Evolutionary conservation across 1,140 invertebrate species (phyloP), one percentile per base, ranked within the genome.

Genomic region (Diabrotica virgifera): DNA sequence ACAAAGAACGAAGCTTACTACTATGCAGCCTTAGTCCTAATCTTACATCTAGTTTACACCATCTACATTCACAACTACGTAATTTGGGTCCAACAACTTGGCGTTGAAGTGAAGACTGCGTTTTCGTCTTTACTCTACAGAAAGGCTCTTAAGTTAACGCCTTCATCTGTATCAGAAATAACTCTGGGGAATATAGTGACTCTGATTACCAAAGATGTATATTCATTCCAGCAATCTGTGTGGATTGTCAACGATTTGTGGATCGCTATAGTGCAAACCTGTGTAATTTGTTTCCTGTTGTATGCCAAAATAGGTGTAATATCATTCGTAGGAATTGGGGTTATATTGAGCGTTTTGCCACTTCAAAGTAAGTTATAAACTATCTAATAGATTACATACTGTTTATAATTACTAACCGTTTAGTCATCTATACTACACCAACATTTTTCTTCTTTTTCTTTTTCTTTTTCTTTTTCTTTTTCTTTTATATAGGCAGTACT

Each of bases 171-270:
- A 37, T 86, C 86, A n/a, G 83, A 90, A 75, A 93, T 91, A 7
- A 93, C 91, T 6, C 85, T 86, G 50, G 94, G 95, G 6, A 90
- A 97, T 81, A 89, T 97, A 75, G 90, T 97, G 9, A 97, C 97
- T 80, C 82, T 97, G 5, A 82, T 97, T 67, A 94, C 93, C 10
- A 97, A 96, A 79, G 95, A 97, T 77, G 88, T 91, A 53, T 87
- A 87, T 59, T 82, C 87, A 13, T 85, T 92, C 72, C 89, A 92
- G 74, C 81, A 84, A 40, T 85, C 85, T 0, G 80, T 89, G 11
- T 38, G 38, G 38, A 55, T 62, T 13, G 37, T 70, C 10, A 89
- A 92, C 76, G 90, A 89, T 73, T 81, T 92, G 66, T 92, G 89
- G 89, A 84, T 92, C 57, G 93, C 90, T 0, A 92, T 94, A 0